phyloP scores from a whole-genome alignment of 2,797 vertebrate species.

The Aphelocoma californica region DNA sequence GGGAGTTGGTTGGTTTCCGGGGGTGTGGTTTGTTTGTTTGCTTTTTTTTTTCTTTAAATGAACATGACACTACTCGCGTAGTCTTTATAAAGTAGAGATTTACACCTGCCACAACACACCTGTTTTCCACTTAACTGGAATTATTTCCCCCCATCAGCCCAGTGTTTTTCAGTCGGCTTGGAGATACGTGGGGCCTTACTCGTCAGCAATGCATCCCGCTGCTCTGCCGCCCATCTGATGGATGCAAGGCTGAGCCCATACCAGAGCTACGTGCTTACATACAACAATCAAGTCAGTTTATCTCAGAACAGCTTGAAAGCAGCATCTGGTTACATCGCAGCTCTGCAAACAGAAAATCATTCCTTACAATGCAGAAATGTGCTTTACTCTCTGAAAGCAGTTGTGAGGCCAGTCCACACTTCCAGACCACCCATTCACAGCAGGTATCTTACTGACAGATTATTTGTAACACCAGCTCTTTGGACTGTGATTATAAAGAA shows the following conservation, averaged over 20 bases:
- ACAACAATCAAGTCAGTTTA: not conserved
- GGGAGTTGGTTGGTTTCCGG: not conserved
- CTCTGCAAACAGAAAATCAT: not conserved
- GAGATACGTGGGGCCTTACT: fast-evolving
- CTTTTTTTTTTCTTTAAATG: not conserved
- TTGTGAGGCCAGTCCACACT: not conserved
- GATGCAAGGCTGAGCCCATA: fast-evolving
- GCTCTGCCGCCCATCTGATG: not conserved
- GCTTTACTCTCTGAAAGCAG: not conserved
- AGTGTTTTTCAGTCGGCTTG: not conserved
- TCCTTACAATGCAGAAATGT: not conserved
- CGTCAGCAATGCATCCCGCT: fast-evolving
- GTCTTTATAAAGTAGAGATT: not conserved
- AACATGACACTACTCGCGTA: fast-evolving
- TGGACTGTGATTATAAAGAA: not conserved
- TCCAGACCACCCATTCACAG: not conserved
- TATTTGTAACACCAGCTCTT: not conserved
- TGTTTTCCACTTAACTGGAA: not conserved
- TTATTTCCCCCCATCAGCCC: not conserved
- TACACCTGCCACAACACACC: fast-evolving
- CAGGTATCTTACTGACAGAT: not conserved
- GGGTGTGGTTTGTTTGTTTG: no score
- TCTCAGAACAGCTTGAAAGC: not conserved
- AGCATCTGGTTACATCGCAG: not conserved
- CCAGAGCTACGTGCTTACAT: not conserved